Percentiles rank a stretch among this genome's conserved stretches.
phyloP scores from a whole-genome alignment of 2,797 vertebrate species.

The Siniperca undulata region DNA sequence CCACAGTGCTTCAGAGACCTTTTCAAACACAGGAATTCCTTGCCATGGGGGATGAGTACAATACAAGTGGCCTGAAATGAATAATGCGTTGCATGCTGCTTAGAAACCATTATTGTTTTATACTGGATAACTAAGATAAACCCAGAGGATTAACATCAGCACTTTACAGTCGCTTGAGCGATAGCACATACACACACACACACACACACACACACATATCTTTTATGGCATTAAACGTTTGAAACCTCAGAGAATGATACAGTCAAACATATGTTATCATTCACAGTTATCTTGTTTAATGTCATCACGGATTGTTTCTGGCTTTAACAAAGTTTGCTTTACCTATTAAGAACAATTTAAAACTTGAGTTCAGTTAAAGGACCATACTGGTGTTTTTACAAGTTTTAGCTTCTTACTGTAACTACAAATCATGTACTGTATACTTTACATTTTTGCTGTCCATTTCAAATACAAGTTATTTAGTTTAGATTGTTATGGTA shows the following conservation, averaged over 20 bases:
- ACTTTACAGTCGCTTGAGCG: slow-evolving; percentile 19
- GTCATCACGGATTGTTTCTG: neutral
- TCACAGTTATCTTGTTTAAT: neutral
- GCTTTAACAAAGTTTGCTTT: neutral
- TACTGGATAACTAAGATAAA: slow-evolving; percentile 60
- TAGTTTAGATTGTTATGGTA: neutral
- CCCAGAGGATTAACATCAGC: slow-evolving; percentile 62
- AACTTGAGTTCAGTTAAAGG: neutral
- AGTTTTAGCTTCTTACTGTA: neutral
- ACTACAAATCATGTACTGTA: neutral
- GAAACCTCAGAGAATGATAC: slow-evolving; percentile 1
- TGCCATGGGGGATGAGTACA: slow-evolving; percentile 46
- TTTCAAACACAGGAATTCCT: slow-evolving; percentile 79
- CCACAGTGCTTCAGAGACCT: slow-evolving; percentile 59
- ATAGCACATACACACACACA: neutral
- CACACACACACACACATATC: neutral
- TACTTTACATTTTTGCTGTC: neutral
- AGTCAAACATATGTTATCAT: neutral
- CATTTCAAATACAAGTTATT: neutral
- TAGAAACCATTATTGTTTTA: slow-evolving; percentile 68
- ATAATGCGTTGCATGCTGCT: slow-evolving; percentile 62
- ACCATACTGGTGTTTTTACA: neutral
- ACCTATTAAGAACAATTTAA: neutral
- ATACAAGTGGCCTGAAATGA: slow-evolving; percentile 59
- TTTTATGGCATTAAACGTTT: neutral